phyloP scores from a whole-genome alignment of 2,797 vertebrate species.

The Halcyon leucocephala region DNA sequence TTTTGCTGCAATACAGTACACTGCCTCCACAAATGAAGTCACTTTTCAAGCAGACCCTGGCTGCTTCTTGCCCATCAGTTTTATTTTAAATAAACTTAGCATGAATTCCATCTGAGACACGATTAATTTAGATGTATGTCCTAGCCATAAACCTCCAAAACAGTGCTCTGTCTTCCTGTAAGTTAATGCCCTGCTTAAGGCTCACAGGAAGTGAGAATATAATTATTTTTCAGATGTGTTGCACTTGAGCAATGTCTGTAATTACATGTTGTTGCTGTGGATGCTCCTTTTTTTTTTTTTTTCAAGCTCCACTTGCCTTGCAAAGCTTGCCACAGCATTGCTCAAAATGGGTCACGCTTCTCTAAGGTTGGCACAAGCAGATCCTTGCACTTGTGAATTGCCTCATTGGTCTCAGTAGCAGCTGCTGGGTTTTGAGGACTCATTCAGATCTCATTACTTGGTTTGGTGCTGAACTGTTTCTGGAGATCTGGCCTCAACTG shows the following conservation, averaged over 20 bases:
- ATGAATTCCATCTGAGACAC: conserved; percentile 6
- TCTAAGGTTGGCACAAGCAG: not conserved
- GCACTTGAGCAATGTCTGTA: not conserved
- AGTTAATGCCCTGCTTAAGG: not conserved
- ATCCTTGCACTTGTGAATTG: not conserved
- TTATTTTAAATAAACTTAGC: conserved; percentile 43
- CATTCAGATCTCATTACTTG: not conserved
- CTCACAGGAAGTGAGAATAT: not conserved
- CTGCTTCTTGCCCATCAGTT: conserved; percentile 29
- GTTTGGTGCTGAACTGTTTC: not conserved
- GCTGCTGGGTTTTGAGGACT: not conserved
- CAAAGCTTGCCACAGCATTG: not conserved
- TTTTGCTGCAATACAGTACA: conserved; percentile 53
- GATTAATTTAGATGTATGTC: conserved; percentile 16
- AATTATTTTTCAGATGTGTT: conserved; percentile 22
- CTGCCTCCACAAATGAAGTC: conserved; percentile 36
- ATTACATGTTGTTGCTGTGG: conserved; percentile 17
- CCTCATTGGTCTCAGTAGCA: not conserved
- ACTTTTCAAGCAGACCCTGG: conserved; percentile 19
- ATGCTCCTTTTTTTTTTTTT: not conserved
- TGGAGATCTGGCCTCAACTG: not conserved
- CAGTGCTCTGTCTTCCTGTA: not conserved
- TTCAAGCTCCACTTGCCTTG: not conserved
- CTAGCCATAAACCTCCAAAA: not conserved
- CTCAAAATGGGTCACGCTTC: not conserved